phyloP scores from a whole-genome alignment of 2,888 invertebrate genomes.

The Prosopocoilus inquinatus region DNA sequence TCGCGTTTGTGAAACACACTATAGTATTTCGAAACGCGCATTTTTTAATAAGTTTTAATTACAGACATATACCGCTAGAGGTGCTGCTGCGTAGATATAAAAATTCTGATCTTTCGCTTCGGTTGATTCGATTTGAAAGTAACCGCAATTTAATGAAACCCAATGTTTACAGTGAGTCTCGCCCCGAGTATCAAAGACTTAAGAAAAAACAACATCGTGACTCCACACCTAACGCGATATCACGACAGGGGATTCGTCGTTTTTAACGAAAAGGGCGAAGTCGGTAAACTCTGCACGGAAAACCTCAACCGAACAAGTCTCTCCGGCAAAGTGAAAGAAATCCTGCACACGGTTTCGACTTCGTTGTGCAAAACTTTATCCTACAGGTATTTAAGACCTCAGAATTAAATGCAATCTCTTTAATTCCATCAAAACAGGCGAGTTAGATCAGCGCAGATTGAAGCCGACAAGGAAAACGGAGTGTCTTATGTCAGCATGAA shows the following conservation, averaged over 20 bases:
- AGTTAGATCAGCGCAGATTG: conserved; percentile 67
- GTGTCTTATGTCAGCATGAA: conserved; percentile 78
- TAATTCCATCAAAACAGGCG: conserved; percentile 56
- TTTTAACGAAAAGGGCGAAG: conserved; percentile 78
- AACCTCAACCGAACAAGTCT: conserved; percentile 66
- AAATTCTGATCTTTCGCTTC: no score
- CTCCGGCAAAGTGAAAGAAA: conserved; percentile 41
- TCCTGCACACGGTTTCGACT: conserved; percentile 67
- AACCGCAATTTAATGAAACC: background rate
- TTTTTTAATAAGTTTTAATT: no score
- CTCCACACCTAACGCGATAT: conserved; percentile 69
- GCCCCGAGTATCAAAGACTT: conserved; percentile 67
- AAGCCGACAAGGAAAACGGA: conserved; percentile 58
- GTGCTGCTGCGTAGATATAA: no score
- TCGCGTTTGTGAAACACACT: no score
- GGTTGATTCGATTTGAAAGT: background rate
- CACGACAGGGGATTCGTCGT: conserved; percentile 77
- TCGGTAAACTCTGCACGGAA: conserved; percentile 79
- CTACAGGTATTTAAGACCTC: conserved; percentile 62
- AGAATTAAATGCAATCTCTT: background rate
- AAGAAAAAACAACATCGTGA: conserved; percentile 62
- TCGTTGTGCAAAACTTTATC: conserved; percentile 76
- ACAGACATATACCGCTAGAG: no score
- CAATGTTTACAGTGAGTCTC: conserved; percentile 63
- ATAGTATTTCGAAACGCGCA: no score